Conservation (phyloP, 2,888 invertebrate species). For the Calameuta idolon region DNA sequence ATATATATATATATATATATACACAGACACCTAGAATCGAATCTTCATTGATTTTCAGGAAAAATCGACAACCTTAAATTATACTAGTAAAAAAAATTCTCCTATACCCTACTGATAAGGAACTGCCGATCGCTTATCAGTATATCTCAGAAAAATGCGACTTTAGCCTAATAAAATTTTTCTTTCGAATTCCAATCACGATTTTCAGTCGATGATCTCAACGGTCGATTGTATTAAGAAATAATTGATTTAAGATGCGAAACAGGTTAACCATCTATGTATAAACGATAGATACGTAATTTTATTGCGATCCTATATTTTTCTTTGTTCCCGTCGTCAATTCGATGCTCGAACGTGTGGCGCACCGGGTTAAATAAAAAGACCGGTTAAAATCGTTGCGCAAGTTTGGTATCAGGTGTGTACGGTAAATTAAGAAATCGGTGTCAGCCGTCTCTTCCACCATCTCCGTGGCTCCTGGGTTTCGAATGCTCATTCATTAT, state of each 20-base stretch:
- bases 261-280: neutral
- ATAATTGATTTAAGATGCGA: neutral
- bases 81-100: neutral
- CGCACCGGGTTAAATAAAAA: neutral
- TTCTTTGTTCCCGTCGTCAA: neutral
- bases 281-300: neutral
- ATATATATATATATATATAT: too few species aligned
- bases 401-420: slow-evolving; percentile 24
- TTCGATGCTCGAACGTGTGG: neutral
- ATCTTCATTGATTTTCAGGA: neutral
- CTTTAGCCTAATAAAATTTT: neutral
- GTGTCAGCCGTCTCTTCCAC: slow-evolving; percentile 18
- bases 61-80: neutral
- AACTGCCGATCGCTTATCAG: neutral
- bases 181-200: neutral
- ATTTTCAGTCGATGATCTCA: neutral
- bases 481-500: slow-evolving; percentile 13
- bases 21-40: neutral
- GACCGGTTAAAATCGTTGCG: slow-evolving; percentile 20
- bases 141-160: neutral
- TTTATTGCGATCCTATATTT: neutral
- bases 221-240: neutral
- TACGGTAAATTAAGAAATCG: slow-evolving; percentile 24
- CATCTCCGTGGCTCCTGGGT: slow-evolving; percentile 6
- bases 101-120: neutral